A percentile compares a stretch with the other conserved stretches of the same genome.
These are phyloP conservation scores for Harpalus rubripes DNA, from an alignment of 2,888 invertebrate genomes.

Conservation along the genomic window DNA sequence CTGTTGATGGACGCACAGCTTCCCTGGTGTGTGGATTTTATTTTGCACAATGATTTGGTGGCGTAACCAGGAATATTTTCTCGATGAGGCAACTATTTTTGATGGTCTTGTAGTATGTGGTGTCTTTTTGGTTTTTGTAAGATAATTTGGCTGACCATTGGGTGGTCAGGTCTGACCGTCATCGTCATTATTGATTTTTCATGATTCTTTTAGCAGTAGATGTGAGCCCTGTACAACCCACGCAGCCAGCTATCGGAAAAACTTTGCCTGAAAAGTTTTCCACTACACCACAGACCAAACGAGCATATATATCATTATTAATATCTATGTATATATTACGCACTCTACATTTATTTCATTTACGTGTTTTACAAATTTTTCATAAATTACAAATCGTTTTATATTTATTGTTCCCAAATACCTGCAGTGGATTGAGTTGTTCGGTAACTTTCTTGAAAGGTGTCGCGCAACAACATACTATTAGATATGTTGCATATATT, in stretches of 20 bases:
- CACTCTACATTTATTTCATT: not conserved
- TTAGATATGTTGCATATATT: not conserved
- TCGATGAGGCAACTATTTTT: no score
- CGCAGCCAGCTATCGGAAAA: constrained; percentile 31
- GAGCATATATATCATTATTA: constrained; percentile 15
- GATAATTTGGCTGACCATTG: constrained; percentile 27
- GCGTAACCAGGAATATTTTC: no score
- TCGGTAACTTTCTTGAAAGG: not conserved
- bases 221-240: constrained; percentile 31
- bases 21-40: no score
- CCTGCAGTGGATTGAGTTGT: not conserved
- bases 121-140: constrained; percentile 17
- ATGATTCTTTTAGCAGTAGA: constrained; percentile 49
- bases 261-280: constrained; percentile 2
- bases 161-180: constrained; percentile 18
- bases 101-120: not conserved
- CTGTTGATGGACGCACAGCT: constrained; percentile 36
- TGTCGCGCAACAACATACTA: not conserved
- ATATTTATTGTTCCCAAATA: not conserved
- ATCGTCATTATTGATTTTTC: constrained; percentile 60
- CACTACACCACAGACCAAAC: not conserved
- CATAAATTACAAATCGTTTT: not conserved
- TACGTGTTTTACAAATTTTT: constrained; percentile 5
- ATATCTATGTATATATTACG: constrained; percentile 10
- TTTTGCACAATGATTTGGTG: not conserved